These are phyloP conservation scores for Galeopsomyia nigrocyanea DNA, from an alignment of 2,888 invertebrate species.

Conservation along the genomic window DNA sequence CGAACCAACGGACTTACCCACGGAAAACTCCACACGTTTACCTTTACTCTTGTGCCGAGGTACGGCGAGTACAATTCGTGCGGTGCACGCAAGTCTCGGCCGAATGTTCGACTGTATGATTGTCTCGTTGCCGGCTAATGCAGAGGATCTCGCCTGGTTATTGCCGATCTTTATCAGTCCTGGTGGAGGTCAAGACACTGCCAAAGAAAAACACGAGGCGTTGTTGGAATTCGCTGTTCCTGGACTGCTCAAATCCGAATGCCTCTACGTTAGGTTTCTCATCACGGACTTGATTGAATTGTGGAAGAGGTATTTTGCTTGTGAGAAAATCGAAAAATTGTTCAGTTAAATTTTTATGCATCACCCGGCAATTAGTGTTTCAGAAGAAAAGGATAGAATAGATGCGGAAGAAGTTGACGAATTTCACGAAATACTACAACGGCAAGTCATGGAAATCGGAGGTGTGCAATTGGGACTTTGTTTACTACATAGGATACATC, in stretches of 20 bases:
- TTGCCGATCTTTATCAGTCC: constrained; percentile 57
- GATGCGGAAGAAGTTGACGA: constrained; percentile 55
- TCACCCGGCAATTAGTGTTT: constrained; percentile 9
- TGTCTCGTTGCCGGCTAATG: constrained; percentile 52
- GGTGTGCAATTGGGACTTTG: constrained; percentile 59
- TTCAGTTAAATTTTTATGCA: constrained; percentile 3
- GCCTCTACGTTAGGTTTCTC: constrained; percentile 55
- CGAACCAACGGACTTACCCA: constrained; percentile 27
- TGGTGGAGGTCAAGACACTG: constrained; percentile 37
- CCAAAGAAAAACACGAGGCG: constrained; percentile 49
- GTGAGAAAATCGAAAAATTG: constrained; percentile 7
- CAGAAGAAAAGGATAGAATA: constrained; percentile 39
- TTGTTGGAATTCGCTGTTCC: constrained; percentile 59
- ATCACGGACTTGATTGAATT: constrained; percentile 52
- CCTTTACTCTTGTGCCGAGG: constrained; percentile 64
- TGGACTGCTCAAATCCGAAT: constrained; percentile 53
- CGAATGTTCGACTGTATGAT: constrained; percentile 64
- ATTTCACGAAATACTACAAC: constrained; percentile 56
- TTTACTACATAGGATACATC: constrained; percentile 55
- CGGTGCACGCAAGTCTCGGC: constrained; percentile 58
- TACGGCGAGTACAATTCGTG: constrained; percentile 54
- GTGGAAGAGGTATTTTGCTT: constrained; percentile 55
- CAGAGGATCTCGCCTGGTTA: constrained; percentile 63
- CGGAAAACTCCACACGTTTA: constrained; percentile 52
- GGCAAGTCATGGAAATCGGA: constrained; percentile 52